Base-by-base conservation (phyloP, 2,113 vertebrate genomes). In the Hippocampus abdominalis region DNA sequence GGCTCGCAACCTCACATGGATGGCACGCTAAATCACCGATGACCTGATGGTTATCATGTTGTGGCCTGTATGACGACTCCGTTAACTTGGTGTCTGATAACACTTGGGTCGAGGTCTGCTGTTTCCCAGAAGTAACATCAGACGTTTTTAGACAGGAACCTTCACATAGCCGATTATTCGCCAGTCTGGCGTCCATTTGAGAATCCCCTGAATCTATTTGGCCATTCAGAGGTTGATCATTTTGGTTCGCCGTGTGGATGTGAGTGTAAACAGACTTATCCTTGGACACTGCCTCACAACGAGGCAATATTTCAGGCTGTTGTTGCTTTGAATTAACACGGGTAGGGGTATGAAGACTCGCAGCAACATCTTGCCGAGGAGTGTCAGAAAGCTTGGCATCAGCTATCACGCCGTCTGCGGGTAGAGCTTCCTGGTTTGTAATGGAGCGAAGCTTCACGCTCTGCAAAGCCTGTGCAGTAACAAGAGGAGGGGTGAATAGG, bases 381-480 rank as follows among this genome's bases (percentile, higher is more conserved):
- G 40, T 25, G 63, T 64, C 63, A 46, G 42, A 44, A 64, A 27
- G 15, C 13, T 25, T 8, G 7, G 42, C 23, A 27, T 2, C 16
- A 42, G 42, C 40, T 16, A 44, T 36, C 23, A 6, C 39, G 32
- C 3, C 32, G 4, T 29, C 60, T 48, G 40, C 49, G 10, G 42
- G 7, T 4, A 70, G 49, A 32, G 2, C 81, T 79, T 83, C 48
- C 66, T 83, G 9, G 83, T 89, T 93, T 64, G 84, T 94, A 79
- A 95, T 86, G 0, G 94, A 93, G 72, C 92, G 92, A 81, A 98
- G 81, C 65, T 93, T 95, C 49, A 98, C 89, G 73, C 86, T 90
- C 84, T 94, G 93, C 76, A 99, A 72, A 0, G 90, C 95, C 63
- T 94, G 89, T 0, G 94, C 76, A 25, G 96, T 98, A 73, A 98